Percentiles rank a stretch among this genome's conserved stretches.
These are phyloP conservation scores for Drosophila miranda DNA, from an alignment of 1,140 invertebrate genomes.

Conservation along the genomic window DNA sequence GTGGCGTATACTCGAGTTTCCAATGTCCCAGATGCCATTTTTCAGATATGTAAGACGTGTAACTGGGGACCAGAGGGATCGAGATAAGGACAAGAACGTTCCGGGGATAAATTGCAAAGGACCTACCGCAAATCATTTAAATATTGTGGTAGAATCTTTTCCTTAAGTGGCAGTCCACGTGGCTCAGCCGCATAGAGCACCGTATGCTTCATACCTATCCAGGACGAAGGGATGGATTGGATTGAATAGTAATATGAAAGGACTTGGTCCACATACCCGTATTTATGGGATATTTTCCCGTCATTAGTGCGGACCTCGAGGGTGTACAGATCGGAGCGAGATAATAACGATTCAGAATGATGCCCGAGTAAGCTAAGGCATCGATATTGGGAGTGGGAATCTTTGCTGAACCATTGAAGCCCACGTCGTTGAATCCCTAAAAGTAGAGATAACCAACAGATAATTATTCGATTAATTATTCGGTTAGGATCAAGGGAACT, in stretches of 20 bases:
- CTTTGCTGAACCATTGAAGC: slow-evolving; percentile 95
- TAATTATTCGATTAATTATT: background rate
- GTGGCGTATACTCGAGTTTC: slow-evolving; percentile 89
- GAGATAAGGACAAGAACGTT: background rate
- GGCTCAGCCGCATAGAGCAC: slow-evolving; percentile 91
- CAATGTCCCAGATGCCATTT: slow-evolving; percentile 96
- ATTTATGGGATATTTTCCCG: slow-evolving; percentile 95
- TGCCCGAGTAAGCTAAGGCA: slow-evolving; percentile 90
- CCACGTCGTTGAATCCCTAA: slow-evolving; percentile 92
- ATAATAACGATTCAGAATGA: slow-evolving; percentile 92
- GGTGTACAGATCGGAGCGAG: slow-evolving; percentile 92
- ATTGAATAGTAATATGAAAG: background rate
- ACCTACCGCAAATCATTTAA: slow-evolving; percentile 87
- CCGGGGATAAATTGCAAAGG: background rate
- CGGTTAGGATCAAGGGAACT: slow-evolving; percentile 22
- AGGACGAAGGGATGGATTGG: background rate
- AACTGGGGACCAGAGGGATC: slow-evolving; percentile 79
- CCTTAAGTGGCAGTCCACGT: slow-evolving; percentile 89
- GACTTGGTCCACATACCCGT: slow-evolving; percentile 84
- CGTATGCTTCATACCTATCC: slow-evolving; percentile 89
- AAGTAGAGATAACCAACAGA: background rate
- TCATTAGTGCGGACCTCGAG: slow-evolving; percentile 91
- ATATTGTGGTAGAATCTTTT: slow-evolving; percentile 92
- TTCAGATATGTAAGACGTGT: slow-evolving; percentile 92
- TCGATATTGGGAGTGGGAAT: slow-evolving; percentile 96